phyloP scores from a whole-genome alignment of 2,888 invertebrate species.

The Azorinus chamasolen region DNA sequence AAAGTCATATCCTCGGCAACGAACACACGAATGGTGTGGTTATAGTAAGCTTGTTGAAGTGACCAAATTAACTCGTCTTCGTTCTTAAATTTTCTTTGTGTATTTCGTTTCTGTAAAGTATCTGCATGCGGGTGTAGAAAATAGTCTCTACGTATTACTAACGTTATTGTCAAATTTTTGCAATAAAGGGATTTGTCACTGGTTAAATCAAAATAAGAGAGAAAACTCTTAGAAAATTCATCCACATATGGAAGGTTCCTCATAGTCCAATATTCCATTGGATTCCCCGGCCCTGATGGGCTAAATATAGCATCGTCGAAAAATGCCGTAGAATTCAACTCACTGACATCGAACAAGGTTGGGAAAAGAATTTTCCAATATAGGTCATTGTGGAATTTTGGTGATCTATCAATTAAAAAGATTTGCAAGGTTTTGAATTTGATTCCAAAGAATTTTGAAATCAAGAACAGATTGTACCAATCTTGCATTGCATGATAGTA shows the following conservation, averaged over 20 bases:
- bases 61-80: slow-evolving; percentile 43
- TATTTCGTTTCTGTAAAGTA: slow-evolving; percentile 29
- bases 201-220: slow-evolving; percentile 29
- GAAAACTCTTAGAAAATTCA: slow-evolving; percentile 38
- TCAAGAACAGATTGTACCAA: slow-evolving; percentile 52
- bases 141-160: slow-evolving; percentile 45
- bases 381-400: slow-evolving; percentile 42
- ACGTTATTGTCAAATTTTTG: slow-evolving; percentile 27
- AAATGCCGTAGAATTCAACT: slow-evolving; percentile 27
- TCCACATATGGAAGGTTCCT: slow-evolving; percentile 35
- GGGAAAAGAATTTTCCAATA: slow-evolving; percentile 49
- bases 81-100: slow-evolving; percentile 56
- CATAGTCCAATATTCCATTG: slow-evolving; percentile 45
- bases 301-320: slow-evolving; percentile 47
- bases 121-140: slow-evolving; percentile 39
- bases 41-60: slow-evolving; percentile 30
- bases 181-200: slow-evolving; percentile 33
- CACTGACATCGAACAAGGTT: slow-evolving; percentile 17
- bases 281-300: slow-evolving; percentile 53
- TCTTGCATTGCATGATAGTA: slow-evolving; percentile 60
- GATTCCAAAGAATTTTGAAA: slow-evolving; percentile 39
- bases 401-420: slow-evolving; percentile 43
- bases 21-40: slow-evolving; percentile 30
- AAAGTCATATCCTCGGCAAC: slow-evolving; percentile 48
- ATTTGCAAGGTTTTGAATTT: slow-evolving; percentile 34